phyloP scores from a whole-genome alignment of 1,140 invertebrate genomes.

The Diachasma alloeum region DNA sequence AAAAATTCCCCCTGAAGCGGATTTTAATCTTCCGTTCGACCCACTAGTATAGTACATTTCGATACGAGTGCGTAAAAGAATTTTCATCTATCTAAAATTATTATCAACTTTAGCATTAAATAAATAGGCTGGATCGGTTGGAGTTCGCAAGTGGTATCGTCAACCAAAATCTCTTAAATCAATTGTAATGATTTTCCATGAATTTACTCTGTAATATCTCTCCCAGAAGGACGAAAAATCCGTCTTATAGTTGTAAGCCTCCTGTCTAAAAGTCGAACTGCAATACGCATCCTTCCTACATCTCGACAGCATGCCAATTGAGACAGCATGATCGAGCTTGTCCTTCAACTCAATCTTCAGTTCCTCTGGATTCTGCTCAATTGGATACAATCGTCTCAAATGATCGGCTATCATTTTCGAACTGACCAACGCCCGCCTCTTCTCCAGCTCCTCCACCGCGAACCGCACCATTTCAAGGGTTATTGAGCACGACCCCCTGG shows the following conservation, averaged over 20 bases:
- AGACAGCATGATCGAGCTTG: conserved; percentile 44
- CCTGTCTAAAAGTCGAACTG: conserved; percentile 40
- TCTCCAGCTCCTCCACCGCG: conserved; percentile 38
- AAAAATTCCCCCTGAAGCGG: no score
- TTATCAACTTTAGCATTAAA: no score
- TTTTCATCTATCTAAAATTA: no score
- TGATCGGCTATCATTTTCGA: conserved; percentile 36
- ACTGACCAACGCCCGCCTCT: conserved; percentile 35
- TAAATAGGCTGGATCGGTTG: no score
- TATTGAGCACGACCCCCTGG: conserved; percentile 23
- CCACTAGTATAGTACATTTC: no score
- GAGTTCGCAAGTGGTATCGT: no score
- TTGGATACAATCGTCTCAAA: conserved; percentile 39
- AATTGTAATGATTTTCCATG: neutral
- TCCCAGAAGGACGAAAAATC: conserved; percentile 44
- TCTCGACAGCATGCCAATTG: conserved; percentile 40
- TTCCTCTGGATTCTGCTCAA: conserved; percentile 30
- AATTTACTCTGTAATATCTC: conserved; percentile 39
- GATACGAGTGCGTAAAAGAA: no score
- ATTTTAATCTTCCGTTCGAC: no score
- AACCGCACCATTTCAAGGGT: conserved; percentile 45
- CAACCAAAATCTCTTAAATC: no score
- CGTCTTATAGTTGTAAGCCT: conserved; percentile 36
- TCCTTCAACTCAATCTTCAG: conserved; percentile 39
- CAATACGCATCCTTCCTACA: conserved; percentile 40